Base-by-base conservation (phyloP, 2,113 vertebrate genomes). In the Gnathonemus echidnorhynchus region DNA sequence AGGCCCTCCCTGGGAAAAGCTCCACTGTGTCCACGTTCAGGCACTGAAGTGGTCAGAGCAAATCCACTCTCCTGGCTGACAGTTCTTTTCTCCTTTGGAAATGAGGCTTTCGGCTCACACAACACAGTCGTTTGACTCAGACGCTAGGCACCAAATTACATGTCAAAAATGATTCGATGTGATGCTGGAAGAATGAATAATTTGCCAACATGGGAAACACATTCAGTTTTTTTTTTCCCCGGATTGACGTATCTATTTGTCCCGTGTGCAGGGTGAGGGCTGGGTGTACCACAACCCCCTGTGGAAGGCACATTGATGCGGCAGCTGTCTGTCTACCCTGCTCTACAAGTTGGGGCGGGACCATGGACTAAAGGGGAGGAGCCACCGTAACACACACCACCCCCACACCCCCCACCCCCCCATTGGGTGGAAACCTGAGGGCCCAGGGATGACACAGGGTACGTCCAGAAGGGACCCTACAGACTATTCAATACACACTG, bases 251-350 rank as follows among this genome's bases (percentile, higher is more conserved):
- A 24, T 46, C 31, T 15, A 11, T 88, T 89, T 92, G 88, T 90
- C 66, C 86, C 94, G 94, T 70, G 93, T 94, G 1, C 93, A 98
- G 97, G 97, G 97, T 0, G 97, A 98, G 0, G 96, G 96, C 88
- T 98, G 97, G 97, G 93, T 97, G 1, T 98, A 97, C 88, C 91
- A 96, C 93, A 97, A 95, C 92, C 97, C 97, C 45, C 95, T 98
- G 9, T 97, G 97, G 97, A 98, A 97, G 94, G 93, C 92, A 77
- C 95, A 96, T 6, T 97, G 96, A 96, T 11, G 90, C 90, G 90
- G 27, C 85, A 85, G 88, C 88, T 77, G 88, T 91, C 90, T 39
- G 74, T 94, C 93, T 46, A 84, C 50, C 66, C 89, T 21, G 86
- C 83, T 52, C 85, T 62, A 31, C 24, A 80, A 80, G 45, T 86